Conservation (phyloP, 1,140 invertebrate species). For the Bombus waltoni region DNA sequence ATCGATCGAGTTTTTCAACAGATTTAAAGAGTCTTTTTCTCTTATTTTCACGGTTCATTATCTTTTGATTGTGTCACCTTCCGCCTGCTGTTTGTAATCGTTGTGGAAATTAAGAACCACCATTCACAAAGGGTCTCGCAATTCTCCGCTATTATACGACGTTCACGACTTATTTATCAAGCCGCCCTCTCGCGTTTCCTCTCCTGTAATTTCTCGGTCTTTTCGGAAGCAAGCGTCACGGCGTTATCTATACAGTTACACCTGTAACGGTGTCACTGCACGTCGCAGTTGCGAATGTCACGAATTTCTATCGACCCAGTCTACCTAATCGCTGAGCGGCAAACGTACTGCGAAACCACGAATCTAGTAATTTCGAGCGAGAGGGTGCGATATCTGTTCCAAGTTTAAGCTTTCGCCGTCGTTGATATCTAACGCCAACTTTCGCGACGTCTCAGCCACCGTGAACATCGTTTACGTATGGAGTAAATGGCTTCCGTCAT, state of each 20-base stretch:
- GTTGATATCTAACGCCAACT: constrained; percentile 31
- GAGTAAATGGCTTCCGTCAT: constrained; percentile 55
- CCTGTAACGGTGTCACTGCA: not conserved
- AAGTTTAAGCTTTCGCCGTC: not conserved
- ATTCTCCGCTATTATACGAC: not conserved
- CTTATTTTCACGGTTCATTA: constrained; percentile 28
- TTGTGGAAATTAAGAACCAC: not conserved
- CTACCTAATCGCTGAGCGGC: not conserved
- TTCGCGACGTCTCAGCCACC: constrained; percentile 10
- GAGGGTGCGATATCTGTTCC: constrained; percentile 36
- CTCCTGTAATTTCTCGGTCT: too few relatives aligned
- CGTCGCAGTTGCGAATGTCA: not conserved
- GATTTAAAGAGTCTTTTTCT: not conserved
- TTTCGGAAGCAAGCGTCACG: not conserved
- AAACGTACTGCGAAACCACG: not conserved
- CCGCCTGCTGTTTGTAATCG: not conserved
- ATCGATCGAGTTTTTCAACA: constrained; percentile 43
- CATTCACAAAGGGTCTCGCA: not conserved
- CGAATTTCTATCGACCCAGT: not conserved
- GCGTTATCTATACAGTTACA: too few relatives aligned
- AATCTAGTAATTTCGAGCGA: constrained; percentile 31
- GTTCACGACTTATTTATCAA: not conserved
- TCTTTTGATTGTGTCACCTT: constrained; percentile 9
- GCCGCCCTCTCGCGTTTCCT: too few relatives aligned
- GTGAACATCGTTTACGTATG: constrained; percentile 22